Base-by-base conservation (phyloP, 2,888 invertebrate species). In the Scelioninae gen. 2 region DNA sequence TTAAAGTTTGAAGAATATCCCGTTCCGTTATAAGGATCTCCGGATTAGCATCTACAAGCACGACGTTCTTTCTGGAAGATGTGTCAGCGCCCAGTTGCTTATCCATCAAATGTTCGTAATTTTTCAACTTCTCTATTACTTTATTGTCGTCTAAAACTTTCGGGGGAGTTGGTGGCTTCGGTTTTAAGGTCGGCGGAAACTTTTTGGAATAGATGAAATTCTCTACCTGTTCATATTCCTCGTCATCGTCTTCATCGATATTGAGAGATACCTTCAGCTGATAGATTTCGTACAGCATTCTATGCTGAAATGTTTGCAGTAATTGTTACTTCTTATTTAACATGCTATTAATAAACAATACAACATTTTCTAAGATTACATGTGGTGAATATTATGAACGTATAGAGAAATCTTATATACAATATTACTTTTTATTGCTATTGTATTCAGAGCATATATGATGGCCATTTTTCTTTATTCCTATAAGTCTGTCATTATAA, bases 271-370 rank as follows among this genome's bases (percentile, higher is more conserved):
- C 80, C 73, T 87, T 85, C 19, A 88, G 78, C 55, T 85, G 84
- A 43, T 86, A 82, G 15, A 88, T 83, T 79, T 88, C 87, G 22
- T 83, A 79, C 3, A 84, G 71, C 87, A 88, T 88, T 81, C 83
- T 86, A 50, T 84, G 82, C 88, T 88, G 77, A 19, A 70, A 63
- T 43, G 11, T 11, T 35, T 35, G 2, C 13, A 11, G 6, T 46
- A 2, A 15, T 16, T 4, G 18, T 18, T 10, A 39, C 37, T 39
- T 15, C 18, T 41, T 15, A 22, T 22, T 4, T 22, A 22, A 5
- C 22, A 22, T 22, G 22, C 5, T 4, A 22, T 22, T 22, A 22
- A 22, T 22, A 22, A 22, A 22, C 5, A 22, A 22, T 22, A 22
- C 5, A 22, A 22, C n/a, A n/a, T n/a, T n/a, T n/a, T n/a, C n/a